Evolutionary conservation across 2,797 vertebrate species (phyloP).

Genomic region (Lerista edwardsae): DNA sequence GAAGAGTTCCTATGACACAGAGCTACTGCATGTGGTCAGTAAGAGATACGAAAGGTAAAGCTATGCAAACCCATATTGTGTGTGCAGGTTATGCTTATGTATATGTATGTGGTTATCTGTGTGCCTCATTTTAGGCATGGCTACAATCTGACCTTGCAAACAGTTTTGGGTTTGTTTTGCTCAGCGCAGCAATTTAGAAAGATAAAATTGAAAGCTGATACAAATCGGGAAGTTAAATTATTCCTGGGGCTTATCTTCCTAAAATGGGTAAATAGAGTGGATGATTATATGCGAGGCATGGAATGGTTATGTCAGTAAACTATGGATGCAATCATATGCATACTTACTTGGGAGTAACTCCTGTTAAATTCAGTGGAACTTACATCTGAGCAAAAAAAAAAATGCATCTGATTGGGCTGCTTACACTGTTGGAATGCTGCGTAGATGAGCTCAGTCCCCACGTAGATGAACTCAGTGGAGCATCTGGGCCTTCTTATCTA

Average conservation of each 20-base stretch:
- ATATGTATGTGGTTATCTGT: background rate
- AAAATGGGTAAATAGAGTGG: constrained; percentile 45
- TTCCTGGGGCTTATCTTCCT: constrained; percentile 32
- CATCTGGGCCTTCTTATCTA: background rate
- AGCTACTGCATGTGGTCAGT: constrained; percentile 23
- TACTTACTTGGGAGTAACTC: background rate
- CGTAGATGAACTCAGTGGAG: background rate
- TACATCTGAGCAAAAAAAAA: background rate
- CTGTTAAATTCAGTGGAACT: background rate
- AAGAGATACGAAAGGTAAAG: constrained; percentile 28
- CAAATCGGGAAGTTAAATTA: background rate
- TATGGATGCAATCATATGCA: background rate
- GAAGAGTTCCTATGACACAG: background rate
- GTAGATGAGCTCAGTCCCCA: background rate
- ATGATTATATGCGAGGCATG: no score
- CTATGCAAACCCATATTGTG: background rate
- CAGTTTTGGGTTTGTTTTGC: background rate
- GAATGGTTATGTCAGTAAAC: background rate
- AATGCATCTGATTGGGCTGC: background rate
- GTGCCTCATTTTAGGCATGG: background rate
- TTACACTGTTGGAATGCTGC: background rate
- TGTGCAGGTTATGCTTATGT: background rate
- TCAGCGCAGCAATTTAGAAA: background rate
- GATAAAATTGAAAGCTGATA: background rate
- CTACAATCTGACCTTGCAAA: background rate